Percentiles rank a stretch among this genome's conserved stretches.
phyloP scores from a whole-genome alignment of 2,888 invertebrate genomes.

The Glyphotaelius pellucidus region DNA sequence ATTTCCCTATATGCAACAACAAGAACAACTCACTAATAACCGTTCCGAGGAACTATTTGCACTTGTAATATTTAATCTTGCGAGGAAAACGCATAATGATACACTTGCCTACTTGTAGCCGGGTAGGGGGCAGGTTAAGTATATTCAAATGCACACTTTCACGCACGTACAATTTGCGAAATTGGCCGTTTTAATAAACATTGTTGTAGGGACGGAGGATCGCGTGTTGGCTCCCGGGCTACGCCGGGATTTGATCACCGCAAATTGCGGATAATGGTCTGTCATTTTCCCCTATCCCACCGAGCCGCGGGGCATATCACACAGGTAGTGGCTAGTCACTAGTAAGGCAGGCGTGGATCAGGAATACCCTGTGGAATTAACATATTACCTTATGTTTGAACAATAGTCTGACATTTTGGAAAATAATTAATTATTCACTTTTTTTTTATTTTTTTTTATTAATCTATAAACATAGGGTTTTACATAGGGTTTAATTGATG shows the following conservation, averaged over 20 bases:
- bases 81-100: not conserved
- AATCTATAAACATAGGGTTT: too few species aligned
- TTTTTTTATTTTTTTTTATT: too few species aligned
- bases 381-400: too few species aligned
- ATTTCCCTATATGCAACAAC: not conserved
- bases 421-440: too few species aligned
- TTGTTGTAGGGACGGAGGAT: slow-evolving; percentile 2
- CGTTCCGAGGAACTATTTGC: slow-evolving; percentile 16
- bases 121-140: slow-evolving; percentile 10
- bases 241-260: slow-evolving; percentile 62
- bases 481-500: too few species aligned
- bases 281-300: slow-evolving; percentile 56
- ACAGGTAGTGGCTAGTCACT: not conserved
- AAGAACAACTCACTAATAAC: not conserved
- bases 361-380: not conserved
- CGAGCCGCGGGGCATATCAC: not conserved
- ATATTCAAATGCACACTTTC: slow-evolving; percentile 47
- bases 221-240: slow-evolving; percentile 56
- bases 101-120: not conserved
- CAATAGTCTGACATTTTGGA: too few species aligned
- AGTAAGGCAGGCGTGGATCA: not conserved
- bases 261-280: slow-evolving; percentile 62
- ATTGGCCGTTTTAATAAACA: slow-evolving; percentile 39
- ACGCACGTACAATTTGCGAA: slow-evolving; percentile 47
- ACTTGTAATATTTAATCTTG: not conserved